phyloP scores from a whole-genome alignment of 2,113 vertebrate genomes.

The Capreolus pygargus region DNA sequence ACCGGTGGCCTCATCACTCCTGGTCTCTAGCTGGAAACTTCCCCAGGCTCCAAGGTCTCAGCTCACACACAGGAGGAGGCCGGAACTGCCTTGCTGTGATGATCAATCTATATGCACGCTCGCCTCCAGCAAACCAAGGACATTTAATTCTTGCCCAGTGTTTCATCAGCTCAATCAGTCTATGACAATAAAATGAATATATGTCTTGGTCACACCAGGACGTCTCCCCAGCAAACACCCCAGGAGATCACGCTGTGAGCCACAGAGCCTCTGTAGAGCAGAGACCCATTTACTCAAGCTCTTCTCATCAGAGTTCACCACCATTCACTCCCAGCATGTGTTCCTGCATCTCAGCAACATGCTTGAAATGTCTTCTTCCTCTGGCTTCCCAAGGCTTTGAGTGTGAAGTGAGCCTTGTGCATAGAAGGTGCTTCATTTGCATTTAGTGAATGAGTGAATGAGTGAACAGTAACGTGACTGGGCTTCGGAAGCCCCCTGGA shows the following conservation, averaged over 20 bases:
- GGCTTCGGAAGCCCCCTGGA: background rate
- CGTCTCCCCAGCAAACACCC: background rate
- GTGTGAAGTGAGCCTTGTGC: background rate
- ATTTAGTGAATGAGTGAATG: background rate
- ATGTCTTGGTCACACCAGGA: background rate
- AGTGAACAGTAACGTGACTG: background rate
- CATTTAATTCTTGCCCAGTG: constrained; percentile 9
- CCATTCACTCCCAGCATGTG: background rate
- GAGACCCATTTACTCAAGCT: background rate
- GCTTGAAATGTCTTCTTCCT: background rate
- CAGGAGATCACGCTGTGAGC: background rate
- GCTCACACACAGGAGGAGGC: background rate
- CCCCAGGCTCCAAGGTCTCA: background rate
- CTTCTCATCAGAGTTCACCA: background rate
- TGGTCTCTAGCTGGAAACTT: background rate
- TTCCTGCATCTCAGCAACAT: background rate
- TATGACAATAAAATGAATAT: constrained; percentile 32
- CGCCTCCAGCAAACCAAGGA: background rate
- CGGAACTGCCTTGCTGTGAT: background rate
- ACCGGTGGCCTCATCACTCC: background rate
- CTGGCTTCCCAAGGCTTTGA: background rate
- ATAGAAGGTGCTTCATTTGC: background rate
- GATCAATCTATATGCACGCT: background rate
- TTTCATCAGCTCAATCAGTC: constrained; percentile 21
- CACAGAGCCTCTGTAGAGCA: background rate